A percentile compares a stretch with the other conserved stretches of the same genome.
phyloP scores from a whole-genome alignment of 2,888 invertebrate genomes.

The Hyalella azteca region DNA sequence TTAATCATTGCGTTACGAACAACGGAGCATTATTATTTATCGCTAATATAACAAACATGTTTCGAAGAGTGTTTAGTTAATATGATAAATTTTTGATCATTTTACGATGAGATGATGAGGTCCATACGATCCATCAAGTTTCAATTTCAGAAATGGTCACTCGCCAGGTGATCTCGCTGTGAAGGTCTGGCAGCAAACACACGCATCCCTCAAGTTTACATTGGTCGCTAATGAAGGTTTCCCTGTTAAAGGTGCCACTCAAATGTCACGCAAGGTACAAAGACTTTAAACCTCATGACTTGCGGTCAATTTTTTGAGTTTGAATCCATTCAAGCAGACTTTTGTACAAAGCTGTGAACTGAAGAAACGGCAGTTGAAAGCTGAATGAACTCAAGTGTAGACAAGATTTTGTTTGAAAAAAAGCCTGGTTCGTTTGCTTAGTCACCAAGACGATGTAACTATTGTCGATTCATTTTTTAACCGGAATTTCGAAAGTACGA shows the following conservation, averaged over 20 bases:
- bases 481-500: too few relatives aligned
- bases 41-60: too few relatives aligned
- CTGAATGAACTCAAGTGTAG: too few relatives aligned
- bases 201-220: slow-evolving; percentile 5
- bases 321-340: background rate
- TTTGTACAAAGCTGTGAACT: background rate
- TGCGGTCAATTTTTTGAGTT: background rate
- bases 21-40: too few relatives aligned
- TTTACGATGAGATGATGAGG: too few relatives aligned
- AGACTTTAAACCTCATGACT: background rate
- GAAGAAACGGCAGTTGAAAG: background rate
- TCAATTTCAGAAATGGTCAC: slow-evolving; percentile 6
- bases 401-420: too few relatives aligned
- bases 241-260: background rate
- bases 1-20: too few relatives aligned
- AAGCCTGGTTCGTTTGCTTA: too few relatives aligned
- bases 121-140: slow-evolving; percentile 13
- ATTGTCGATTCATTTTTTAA: too few relatives aligned
- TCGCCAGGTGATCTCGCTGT: background rate
- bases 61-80: too few relatives aligned
- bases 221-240: slow-evolving; percentile 9
- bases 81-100: too few relatives aligned
- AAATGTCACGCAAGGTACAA: background rate
- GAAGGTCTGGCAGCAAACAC: background rate
- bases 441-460: too few relatives aligned